A percentile compares a stretch with the other conserved stretches of the same genome.
Evolutionary conservation across 1,140 invertebrate species (phyloP).

Genomic region (Platyscapa corneri): DNA sequence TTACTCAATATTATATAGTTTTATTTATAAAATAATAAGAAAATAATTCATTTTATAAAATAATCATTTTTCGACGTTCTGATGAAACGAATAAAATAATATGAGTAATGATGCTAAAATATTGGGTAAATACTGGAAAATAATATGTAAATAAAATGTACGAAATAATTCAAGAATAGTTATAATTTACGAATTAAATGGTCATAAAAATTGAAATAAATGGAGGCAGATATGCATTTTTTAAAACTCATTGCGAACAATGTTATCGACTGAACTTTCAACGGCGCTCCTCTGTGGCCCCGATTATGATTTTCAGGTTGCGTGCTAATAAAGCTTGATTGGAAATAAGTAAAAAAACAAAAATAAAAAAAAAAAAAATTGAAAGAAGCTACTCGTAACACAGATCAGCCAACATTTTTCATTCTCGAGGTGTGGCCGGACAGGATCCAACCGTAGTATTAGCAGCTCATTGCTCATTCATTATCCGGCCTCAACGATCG

Average conservation of each 20-base stretch:
- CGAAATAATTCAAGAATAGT: background rate
- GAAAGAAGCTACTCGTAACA: background rate
- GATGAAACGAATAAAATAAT: no score
- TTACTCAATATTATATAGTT: background rate
- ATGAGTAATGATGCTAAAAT: no score
- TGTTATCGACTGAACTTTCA: constrained; percentile 55
- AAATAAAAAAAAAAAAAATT: no score
- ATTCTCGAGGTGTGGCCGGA: constrained; percentile 25
- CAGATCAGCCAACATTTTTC: background rate
- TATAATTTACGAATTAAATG: background rate
- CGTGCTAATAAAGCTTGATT: constrained; percentile 68
- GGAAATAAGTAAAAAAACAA: constrained; percentile 53
- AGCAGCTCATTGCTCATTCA: constrained; percentile 22
- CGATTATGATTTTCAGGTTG: constrained; percentile 70
- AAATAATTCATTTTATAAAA: no score
- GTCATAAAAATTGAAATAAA: background rate
- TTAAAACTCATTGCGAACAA: background rate
- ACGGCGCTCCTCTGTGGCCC: constrained; percentile 60
- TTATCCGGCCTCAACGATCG: constrained; percentile 54
- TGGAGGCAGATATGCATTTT: background rate
- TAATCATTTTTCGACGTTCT: no score
- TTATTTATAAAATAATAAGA: background rate
- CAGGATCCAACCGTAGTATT: background rate
- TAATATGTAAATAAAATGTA: no score
- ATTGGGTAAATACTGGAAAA: no score